Conservation (phyloP, 64 coral and sea anemone genomes). For the Cladopsammia gracilis region DNA sequence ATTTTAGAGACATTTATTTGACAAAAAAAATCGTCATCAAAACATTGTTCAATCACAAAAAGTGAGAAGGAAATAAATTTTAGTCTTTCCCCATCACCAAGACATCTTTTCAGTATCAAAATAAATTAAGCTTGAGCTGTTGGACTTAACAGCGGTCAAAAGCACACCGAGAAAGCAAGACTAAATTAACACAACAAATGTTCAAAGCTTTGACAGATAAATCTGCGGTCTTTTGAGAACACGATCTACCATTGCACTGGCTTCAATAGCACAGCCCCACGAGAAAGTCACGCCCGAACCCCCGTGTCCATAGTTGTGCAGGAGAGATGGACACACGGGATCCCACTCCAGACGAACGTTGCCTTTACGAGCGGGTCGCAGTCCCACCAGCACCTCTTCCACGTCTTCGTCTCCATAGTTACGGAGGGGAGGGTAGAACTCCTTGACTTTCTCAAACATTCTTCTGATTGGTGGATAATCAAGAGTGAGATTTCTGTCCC, state of each 20-base stretch:
- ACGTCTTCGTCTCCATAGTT: constrained; percentile 45
- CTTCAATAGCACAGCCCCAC: constrained; percentile 56
- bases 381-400: constrained; percentile 37
- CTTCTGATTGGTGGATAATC: constrained; percentile 58
- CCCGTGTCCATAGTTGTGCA: constrained; percentile 65
- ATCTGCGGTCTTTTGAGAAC: constrained; percentile 34
- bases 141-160: not conserved
- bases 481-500: constrained; percentile 21
- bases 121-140: no score
- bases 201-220: constrained; percentile 29
- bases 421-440: constrained; percentile 74
- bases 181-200: not conserved
- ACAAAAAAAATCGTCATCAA: no score
- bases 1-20: no score
- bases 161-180: not conserved
- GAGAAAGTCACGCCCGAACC: constrained; percentile 46
- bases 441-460: constrained; percentile 71
- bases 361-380: constrained; percentile 55
- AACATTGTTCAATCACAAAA: no score
- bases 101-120: no score
- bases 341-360: constrained; percentile 63
- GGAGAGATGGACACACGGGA: constrained; percentile 36
- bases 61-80: no score
- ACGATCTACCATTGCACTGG: constrained; percentile 45
- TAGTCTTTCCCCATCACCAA: no score